A percentile compares a stretch with the other conserved stretches of the same genome.
These are phyloP conservation scores for Ameiurus melas DNA, from an alignment of 2,113 vertebrate genomes.

Conservation along the genomic window DNA sequence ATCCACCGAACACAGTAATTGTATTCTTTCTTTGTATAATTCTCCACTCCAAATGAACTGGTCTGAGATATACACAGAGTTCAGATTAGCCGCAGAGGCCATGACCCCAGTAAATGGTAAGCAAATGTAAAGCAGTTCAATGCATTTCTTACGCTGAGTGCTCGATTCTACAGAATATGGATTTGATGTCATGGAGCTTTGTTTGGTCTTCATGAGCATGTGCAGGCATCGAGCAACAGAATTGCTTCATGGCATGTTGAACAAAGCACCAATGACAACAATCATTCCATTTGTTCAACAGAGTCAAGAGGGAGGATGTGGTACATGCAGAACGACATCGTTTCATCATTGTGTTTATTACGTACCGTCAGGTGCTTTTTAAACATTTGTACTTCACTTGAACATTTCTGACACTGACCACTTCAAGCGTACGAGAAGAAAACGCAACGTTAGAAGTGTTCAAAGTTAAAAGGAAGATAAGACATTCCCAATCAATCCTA, in stretches of 20 bases:
- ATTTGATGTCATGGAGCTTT: slow-evolving; percentile 16
- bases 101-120: slow-evolving; percentile 5
- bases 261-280: background rate
- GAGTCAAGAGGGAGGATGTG: background rate
- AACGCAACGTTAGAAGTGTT: no score
- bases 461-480: no score
- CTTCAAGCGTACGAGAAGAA: background rate
- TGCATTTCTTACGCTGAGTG: background rate
- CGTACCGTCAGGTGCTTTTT: background rate
- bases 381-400: background rate
- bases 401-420: background rate
- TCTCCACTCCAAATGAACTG: background rate
- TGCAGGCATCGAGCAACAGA: background rate
- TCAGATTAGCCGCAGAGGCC: background rate
- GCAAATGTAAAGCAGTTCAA: background rate
- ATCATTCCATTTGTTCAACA: slow-evolving; percentile 10
- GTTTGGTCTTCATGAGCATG: background rate
- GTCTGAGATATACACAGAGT: background rate
- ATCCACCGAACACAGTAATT: slow-evolving; percentile 5
- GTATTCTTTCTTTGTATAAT: background rate
- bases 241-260: background rate
- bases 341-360: slow-evolving; percentile 2
- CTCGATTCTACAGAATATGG: background rate
- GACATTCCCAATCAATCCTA: background rate
- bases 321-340: background rate